Base-by-base conservation (phyloP, 2,113 vertebrate species). In the Tenrec ecaudatus region DNA sequence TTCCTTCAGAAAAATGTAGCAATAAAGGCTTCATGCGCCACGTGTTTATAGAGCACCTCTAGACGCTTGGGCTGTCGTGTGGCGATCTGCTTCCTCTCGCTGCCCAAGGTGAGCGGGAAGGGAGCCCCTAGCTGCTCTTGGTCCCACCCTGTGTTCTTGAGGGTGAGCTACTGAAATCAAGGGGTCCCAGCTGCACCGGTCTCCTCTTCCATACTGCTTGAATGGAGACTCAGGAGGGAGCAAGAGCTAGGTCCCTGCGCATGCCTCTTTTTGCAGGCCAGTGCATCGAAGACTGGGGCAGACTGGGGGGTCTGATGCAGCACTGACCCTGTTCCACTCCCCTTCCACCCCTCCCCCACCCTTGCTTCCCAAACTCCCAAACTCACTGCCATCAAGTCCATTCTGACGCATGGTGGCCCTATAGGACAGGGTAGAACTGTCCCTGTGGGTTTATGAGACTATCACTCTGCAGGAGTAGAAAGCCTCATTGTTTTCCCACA, bases 1-100 rank as follows among this genome's bases (percentile, higher is more conserved):
- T 40, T 47, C 80, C 60, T 93, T 69, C 33, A 88, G 47, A 73
- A 68, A 89, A 82, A 31, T 60, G 43, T 23, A 92, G 19, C 25
- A 75, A 64, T 22, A 64, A 86, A 53, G 19, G 57, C 38, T 64
- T 60, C 58, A 15, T 76, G 36, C 19, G 53, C 68, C 68, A 25
- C 64, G 82, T 27, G 2, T 64, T 58, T 88, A 31, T 77, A 29
- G 12, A 76, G 71, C 81, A 36, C 64, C 90, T 36, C 66, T 62
- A 36, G 69, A 60, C 58, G 64, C 25, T 29, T n/a, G 0, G 25
- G 38, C 47, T 90, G 69, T 0, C 0, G 43, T n/a, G 3, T 38
- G 76, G 31, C 60, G 19, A 31, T 78, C 17, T 86, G 78, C 14
- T 89, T 47, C 23, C 57, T 82, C 0, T 31, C 31, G 80, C 60